These are phyloP conservation scores for Callipepla squamata DNA, from an alignment of 2,113 vertebrate species.

Conservation along the genomic window DNA sequence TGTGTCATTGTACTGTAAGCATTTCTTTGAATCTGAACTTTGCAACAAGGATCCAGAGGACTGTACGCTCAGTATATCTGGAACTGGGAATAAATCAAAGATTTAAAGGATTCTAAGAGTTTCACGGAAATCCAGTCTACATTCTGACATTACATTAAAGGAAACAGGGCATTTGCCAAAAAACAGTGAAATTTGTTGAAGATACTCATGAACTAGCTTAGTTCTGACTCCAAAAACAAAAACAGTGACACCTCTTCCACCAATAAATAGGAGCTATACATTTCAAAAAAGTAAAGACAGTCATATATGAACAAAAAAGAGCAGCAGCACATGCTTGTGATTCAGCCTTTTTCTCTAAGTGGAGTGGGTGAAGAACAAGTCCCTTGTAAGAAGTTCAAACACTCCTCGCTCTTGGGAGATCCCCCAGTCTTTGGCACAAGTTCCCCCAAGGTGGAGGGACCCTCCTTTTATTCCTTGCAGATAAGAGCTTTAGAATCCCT, in stretches of 20 bases:
- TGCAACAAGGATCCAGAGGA: not conserved
- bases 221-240: not conserved
- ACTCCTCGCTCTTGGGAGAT: slow-evolving; percentile 9
- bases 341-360: slow-evolving; percentile 35
- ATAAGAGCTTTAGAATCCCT: slow-evolving; percentile 53
- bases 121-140: not conserved
- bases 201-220: not conserved
- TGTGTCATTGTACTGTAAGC: not conserved
- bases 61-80: not conserved
- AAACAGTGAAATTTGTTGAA: not conserved
- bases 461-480: slow-evolving; percentile 41
- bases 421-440: slow-evolving; percentile 58
- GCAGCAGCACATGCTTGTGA: slow-evolving; percentile 24
- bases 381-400: slow-evolving; percentile 46
- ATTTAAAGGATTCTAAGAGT: not conserved
- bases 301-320: not conserved
- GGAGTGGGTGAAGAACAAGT: slow-evolving; percentile 29
- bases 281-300: not conserved
- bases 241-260: not conserved
- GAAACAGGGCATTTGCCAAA: not conserved
- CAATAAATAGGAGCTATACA: not conserved
- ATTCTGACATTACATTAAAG: not conserved
- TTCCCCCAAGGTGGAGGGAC: not conserved
- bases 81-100: not conserved
- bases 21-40: slow-evolving; percentile 37